Evolutionary conservation across 2,113 vertebrate genomes (phyloP).

Genomic region (Hippolais icterina): DNA sequence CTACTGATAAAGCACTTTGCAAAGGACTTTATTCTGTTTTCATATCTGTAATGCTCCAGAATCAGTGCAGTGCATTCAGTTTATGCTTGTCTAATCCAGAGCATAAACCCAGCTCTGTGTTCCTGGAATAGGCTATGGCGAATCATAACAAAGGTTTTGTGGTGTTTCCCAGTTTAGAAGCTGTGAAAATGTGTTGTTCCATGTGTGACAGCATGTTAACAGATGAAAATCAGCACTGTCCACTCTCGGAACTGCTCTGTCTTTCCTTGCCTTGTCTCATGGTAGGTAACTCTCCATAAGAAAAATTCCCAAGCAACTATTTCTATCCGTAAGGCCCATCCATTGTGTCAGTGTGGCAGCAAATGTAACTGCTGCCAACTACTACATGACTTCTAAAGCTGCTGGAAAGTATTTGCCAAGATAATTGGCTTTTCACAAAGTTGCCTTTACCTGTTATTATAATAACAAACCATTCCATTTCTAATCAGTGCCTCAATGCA

Average conservation of each 20-base stretch:
- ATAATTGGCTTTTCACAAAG: neutral
- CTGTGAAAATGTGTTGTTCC: neutral
- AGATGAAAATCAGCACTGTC: neutral
- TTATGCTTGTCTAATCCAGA: neutral
- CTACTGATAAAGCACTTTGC: neutral
- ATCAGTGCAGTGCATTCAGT: neutral
- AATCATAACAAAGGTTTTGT: neutral
- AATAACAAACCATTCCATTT: neutral
- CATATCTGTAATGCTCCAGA: neutral
- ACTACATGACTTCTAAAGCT: neutral
- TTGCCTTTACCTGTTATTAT: neutral
- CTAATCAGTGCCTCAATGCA: neutral
- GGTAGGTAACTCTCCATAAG: neutral
- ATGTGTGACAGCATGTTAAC: fast-evolving
- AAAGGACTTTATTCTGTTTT: neutral
- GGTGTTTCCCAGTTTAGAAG: neutral
- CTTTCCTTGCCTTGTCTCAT: neutral
- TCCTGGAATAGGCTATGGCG: neutral
- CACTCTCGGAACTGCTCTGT: neutral
- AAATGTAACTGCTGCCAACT: neutral
- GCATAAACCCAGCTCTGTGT: neutral
- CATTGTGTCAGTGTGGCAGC: neutral
- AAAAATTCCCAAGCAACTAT: neutral
- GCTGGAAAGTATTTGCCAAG: neutral
- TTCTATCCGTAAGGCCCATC: neutral